Conservation (phyloP, 1,140 invertebrate species). For the Riptortus pedestris region DNA sequence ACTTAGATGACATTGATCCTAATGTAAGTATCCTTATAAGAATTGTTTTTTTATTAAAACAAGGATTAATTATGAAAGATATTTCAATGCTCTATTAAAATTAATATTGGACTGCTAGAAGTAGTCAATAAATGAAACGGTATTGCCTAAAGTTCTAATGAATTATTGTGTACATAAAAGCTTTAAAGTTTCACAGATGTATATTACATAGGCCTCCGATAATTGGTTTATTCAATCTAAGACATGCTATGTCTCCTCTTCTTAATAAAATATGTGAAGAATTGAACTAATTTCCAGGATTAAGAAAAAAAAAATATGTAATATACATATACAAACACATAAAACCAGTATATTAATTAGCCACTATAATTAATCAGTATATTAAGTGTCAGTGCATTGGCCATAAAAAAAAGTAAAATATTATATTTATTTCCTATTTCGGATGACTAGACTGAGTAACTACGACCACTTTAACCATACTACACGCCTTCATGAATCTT, state of each 20-base stretch:
- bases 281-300: too few species aligned
- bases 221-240: too few species aligned
- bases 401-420: too few species aligned
- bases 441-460: too few species aligned
- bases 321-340: too few species aligned
- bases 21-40: conserved; percentile 25
- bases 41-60: not conserved
- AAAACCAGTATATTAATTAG: too few species aligned
- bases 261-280: too few species aligned
- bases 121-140: not conserved
- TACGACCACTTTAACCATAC: not conserved
- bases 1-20: conserved; percentile 35
- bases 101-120: not conserved
- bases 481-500: not conserved
- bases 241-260: too few species aligned
- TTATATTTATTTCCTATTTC: too few species aligned
- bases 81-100: not conserved
- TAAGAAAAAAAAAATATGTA: too few species aligned
- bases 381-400: too few species aligned
- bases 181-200: not conserved
- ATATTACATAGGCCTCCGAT: not conserved
- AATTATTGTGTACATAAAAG: not conserved
- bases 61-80: not conserved
- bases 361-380: too few species aligned
- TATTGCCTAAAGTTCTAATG: not conserved